Evolutionary conservation across 1,140 invertebrate species (phyloP).

Genomic region (Drosophila azteca): DNA sequence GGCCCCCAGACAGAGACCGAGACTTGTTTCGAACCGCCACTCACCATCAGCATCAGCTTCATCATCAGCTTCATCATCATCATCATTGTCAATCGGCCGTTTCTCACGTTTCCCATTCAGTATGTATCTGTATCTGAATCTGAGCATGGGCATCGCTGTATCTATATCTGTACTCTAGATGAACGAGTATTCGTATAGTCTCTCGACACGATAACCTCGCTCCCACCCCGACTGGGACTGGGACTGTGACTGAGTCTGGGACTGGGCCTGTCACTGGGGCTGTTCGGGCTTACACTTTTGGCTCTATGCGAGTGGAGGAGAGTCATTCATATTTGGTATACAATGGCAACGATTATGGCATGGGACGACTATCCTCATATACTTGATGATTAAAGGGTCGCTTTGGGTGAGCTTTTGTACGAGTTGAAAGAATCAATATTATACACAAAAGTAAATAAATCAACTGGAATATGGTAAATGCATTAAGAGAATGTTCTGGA

Average conservation of each 20-base stretch:
- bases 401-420: constrained; percentile 36
- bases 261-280: constrained; percentile 16
- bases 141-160: neutral
- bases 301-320: constrained; percentile 29
- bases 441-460: constrained; percentile 30
- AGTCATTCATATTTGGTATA: constrained; percentile 63
- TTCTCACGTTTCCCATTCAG: constrained; percentile 32
- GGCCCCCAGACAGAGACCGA: constrained; percentile 15
- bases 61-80: constrained; percentile 10
- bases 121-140: constrained; percentile 45
- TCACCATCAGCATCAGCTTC: constrained; percentile 19
- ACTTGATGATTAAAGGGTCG: constrained; percentile 45
- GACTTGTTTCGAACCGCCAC: constrained; percentile 51
- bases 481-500: constrained; percentile 6
- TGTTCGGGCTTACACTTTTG: constrained; percentile 47
- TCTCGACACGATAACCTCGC: constrained; percentile 1
- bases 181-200: constrained; percentile 49
- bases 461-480: constrained; percentile 4
- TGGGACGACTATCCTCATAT: constrained; percentile 14
- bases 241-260: neutral
- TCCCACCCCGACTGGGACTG: no score
- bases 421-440: constrained; percentile 49
- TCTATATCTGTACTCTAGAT: constrained; percentile 29
- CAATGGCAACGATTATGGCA: constrained; percentile 67
- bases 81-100: constrained; percentile 1